Conservation (phyloP, 2,797 vertebrate species). For the Thunnus albacares region DNA sequence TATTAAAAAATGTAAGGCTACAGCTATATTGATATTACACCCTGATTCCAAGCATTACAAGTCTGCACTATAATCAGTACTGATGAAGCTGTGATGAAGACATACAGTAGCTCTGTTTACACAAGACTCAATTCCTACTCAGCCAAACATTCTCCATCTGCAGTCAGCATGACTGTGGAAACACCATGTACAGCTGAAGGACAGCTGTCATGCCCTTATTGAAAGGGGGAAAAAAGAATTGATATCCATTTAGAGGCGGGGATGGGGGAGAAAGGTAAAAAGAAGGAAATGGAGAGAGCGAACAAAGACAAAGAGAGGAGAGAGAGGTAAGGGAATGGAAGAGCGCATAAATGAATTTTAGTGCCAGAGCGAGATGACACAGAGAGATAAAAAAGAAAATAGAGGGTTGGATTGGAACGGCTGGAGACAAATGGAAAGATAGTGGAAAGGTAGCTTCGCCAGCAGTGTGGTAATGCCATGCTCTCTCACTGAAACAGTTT, state of each 20-base stretch:
- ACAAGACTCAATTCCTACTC: constrained; percentile 12
- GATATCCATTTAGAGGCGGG: constrained; percentile 49
- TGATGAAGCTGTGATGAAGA: constrained; percentile 32
- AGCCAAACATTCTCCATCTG: constrained; percentile 49
- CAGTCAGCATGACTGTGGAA: constrained; percentile 24
- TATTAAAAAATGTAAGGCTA: not conserved
- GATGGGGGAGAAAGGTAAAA: constrained; percentile 20
- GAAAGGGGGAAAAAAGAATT: constrained; percentile 9
- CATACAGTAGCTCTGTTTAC: constrained; percentile 46
- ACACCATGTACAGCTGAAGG: constrained; percentile 43
- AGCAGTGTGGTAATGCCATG: constrained; percentile 56
- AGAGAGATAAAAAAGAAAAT: constrained; percentile 74
- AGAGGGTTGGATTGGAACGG: constrained; percentile 60
- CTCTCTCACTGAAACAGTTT: constrained; percentile 70
- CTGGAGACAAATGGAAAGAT: constrained; percentile 81
- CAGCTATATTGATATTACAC: not conserved
- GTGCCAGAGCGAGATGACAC: constrained; percentile 71
- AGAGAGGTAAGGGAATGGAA: constrained; percentile 20
- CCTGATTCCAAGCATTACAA: not conserved
- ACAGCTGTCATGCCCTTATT: constrained; percentile 58
- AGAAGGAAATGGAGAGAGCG: constrained; percentile 14
- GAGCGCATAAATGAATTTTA: constrained; percentile 75
- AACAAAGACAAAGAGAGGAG: constrained; percentile 15
- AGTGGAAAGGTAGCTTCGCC: constrained; percentile 54
- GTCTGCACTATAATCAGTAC: not conserved